A percentile compares a stretch with the other conserved stretches of the same genome.
These are phyloP conservation scores for Hermetia illucens DNA, from an alignment of 1,140 invertebrate species.

Conservation along the genomic window DNA sequence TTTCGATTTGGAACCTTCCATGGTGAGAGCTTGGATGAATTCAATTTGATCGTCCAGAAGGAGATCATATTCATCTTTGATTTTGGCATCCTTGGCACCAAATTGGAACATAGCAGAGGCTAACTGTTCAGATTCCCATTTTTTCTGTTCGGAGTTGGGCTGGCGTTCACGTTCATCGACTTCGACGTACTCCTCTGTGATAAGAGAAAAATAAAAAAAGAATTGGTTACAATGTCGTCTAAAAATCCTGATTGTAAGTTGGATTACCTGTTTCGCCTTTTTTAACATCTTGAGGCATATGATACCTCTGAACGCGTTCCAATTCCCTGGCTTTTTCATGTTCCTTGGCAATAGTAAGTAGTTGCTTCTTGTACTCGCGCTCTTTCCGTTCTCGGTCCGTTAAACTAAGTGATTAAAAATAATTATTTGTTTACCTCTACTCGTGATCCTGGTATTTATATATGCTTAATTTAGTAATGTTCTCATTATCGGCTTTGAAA, in stretches of 20 bases:
- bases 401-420: constrained; percentile 40
- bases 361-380: constrained; percentile 79
- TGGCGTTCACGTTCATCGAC: constrained; percentile 74
- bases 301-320: constrained; percentile 84
- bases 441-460: constrained; percentile 2
- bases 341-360: constrained; percentile 83
- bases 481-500: constrained; percentile 1
- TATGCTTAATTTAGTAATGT: too few relatives aligned
- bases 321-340: constrained; percentile 87
- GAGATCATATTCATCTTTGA: constrained; percentile 79
- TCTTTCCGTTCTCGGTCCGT: constrained; percentile 75
- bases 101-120: constrained; percentile 83
- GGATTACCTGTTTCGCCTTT: constrained; percentile 45
- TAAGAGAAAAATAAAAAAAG: not conserved
- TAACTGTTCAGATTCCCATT: constrained; percentile 98
- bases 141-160: constrained; percentile 85
- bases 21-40: constrained; percentile 85
- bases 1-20: constrained; percentile 64
- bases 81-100: constrained; percentile 64
- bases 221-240: not conserved
- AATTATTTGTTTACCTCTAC: not conserved
- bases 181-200: constrained; percentile 62
- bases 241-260: not conserved
- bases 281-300: constrained; percentile 73
- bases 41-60: constrained; percentile 94